Conservation (phyloP, 2,113 vertebrate genomes). For the Pipa parva region DNA sequence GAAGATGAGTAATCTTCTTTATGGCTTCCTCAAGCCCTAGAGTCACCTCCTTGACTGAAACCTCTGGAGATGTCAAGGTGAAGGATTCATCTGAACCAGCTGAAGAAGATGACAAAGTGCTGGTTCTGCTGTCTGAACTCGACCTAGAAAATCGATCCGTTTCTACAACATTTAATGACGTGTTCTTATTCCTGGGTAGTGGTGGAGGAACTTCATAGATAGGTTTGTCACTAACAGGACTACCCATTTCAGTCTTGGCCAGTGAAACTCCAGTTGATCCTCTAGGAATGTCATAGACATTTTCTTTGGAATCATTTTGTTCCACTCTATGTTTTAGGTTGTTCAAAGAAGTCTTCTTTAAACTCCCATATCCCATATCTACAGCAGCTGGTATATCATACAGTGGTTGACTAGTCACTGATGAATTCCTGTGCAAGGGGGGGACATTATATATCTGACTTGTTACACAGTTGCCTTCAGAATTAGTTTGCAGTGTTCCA, state of each 20-base stretch:
- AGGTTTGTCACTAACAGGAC: rapidly evolving
- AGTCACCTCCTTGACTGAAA: conserved; percentile 57
- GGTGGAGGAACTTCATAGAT: conserved; percentile 4
- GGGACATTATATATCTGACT: conserved; percentile 42
- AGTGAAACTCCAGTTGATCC: neutral
- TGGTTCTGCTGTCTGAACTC: conserved; percentile 63
- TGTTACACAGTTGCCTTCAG: conserved; percentile 9
- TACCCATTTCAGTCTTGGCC: conserved; percentile 34
- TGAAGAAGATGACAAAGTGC: conserved; percentile 67
- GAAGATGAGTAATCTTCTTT: conserved; percentile 65
- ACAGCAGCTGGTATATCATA: conserved; percentile 48
- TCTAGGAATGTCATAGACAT: conserved; percentile 66
- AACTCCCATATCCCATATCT: conserved; percentile 39
- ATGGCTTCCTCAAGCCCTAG: conserved; percentile 68
- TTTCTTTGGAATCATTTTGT: conserved; percentile 51
- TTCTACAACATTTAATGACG: conserved; percentile 22
- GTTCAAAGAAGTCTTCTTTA: conserved; percentile 38
- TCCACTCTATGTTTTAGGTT: conserved; percentile 55
- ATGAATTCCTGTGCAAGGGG: conserved; percentile 43
- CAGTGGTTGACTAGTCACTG: conserved; percentile 35
- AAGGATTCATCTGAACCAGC: conserved; percentile 53
- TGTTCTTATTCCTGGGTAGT: conserved; percentile 11
- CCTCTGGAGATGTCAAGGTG: conserved; percentile 59
- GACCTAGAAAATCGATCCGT: conserved; percentile 45
- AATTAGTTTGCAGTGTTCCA: neutral